phyloP scores from a whole-genome alignment of 2,888 invertebrate genomes.

The Myopa tessellatipennis region DNA sequence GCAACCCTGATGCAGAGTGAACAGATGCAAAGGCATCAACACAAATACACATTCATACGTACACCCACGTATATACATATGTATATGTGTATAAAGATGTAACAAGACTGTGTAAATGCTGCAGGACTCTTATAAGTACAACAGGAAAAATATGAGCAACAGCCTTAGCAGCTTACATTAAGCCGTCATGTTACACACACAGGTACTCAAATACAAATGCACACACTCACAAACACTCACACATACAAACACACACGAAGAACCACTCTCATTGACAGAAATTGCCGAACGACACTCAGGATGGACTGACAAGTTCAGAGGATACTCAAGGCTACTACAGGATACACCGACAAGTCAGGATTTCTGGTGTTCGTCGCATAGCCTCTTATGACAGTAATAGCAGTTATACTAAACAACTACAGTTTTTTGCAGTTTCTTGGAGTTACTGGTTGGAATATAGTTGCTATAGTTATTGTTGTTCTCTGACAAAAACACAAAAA shows the following conservation, averaged over 20 bases:
- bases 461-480: too few species aligned
- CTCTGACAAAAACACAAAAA: too few species aligned
- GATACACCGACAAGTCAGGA: too few species aligned
- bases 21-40: neutral
- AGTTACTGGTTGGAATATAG: too few species aligned
- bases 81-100: neutral
- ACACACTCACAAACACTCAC: slow-evolving; percentile 9
- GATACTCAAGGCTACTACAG: too few species aligned
- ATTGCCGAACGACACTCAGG: neutral
- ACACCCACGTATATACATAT: slow-evolving; percentile 20
- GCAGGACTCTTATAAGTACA: neutral
- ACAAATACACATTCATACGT: slow-evolving; percentile 10
- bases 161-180: neutral
- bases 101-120: slow-evolving; percentile 16
- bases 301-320: too few species aligned
- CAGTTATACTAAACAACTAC: too few species aligned
- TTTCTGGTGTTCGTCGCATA: too few species aligned
- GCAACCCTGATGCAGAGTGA: neutral
- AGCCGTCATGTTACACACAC: slow-evolving; percentile 9
- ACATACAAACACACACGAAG: neutral
- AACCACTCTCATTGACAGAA: neutral
- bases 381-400: too few species aligned
- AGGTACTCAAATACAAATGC: neutral
- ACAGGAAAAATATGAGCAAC: neutral
- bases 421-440: too few species aligned